phyloP scores from a whole-genome alignment of 2,113 vertebrate genomes.

The Hippoglossus stenolepis region DNA sequence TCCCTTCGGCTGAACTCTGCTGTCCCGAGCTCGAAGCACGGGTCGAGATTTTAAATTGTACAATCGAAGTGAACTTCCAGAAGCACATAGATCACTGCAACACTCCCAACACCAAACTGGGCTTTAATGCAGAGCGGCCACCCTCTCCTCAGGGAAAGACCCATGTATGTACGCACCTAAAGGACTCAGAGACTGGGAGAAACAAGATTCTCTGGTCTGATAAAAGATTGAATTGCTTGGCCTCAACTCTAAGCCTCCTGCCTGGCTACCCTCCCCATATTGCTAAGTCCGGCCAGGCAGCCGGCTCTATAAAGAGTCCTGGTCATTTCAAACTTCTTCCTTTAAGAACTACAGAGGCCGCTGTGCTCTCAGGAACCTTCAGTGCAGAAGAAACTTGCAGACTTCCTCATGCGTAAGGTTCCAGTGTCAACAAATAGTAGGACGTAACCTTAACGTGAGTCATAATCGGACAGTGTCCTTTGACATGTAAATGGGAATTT shows the following conservation, averaged over 20 bases:
- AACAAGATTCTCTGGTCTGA: too few relatives aligned
- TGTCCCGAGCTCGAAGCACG: neutral
- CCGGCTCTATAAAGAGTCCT: too few relatives aligned
- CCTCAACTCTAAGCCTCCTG: neutral
- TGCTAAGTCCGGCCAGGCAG: neutral
- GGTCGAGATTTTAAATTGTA: neutral
- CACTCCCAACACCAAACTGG: neutral
- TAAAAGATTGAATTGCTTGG: neutral
- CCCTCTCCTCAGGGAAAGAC: too few relatives aligned
- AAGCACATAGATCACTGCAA: neutral
- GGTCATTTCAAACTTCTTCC: neutral
- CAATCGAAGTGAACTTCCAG: neutral
- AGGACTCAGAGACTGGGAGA: too few relatives aligned
- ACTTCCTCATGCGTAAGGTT: neutral
- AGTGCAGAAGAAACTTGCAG: neutral
- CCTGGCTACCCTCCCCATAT: neutral
- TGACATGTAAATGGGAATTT: too few relatives aligned
- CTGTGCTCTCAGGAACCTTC: neutral
- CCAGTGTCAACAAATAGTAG: too few relatives aligned
- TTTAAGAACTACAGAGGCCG: neutral
- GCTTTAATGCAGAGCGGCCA: too few relatives aligned
- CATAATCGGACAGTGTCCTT: too few relatives aligned
- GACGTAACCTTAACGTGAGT: too few relatives aligned
- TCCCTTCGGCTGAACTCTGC: conserved; percentile 3
- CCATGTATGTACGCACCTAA: too few relatives aligned